Conservation (phyloP, 1,140 invertebrate genomes). For the Neodiprion fabricii region DNA sequence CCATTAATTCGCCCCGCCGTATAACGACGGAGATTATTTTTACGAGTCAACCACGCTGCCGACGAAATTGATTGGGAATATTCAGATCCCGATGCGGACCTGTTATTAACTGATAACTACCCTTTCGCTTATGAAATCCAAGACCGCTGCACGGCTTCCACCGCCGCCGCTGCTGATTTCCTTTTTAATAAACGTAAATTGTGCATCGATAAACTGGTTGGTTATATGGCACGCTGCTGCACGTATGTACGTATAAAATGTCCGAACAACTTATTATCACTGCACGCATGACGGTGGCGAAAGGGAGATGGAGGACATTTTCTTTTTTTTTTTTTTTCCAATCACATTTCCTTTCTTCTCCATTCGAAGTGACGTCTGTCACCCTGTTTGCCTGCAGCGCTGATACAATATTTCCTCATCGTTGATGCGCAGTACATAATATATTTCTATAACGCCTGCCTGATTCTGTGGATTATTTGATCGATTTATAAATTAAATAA, state of each 20-base stretch:
- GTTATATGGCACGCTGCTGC: background rate
- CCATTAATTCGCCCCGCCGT: background rate
- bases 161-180: background rate
- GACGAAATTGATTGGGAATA: slow-evolving; percentile 21
- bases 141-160: background rate
- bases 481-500: background rate
- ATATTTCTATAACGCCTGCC: too few species aligned
- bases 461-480: too few species aligned
- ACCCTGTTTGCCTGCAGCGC: too few species aligned
- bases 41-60: slow-evolving; percentile 4
- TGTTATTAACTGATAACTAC: slow-evolving; percentile 21
- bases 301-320: too few species aligned
- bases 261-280: too few species aligned
- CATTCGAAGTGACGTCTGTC: too few species aligned
- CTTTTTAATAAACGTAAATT: slow-evolving; percentile 8
- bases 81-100: slow-evolving; percentile 21
- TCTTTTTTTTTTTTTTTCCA: too few species aligned
- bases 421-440: too few species aligned
- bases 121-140: slow-evolving; percentile 7
- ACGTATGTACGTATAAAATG: too few species aligned
- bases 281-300: too few species aligned
- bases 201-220: background rate
- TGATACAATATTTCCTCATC: too few species aligned
- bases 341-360: too few species aligned
- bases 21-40: background rate